Percentiles rank a stretch among this genome's conserved stretches.
phyloP scores from a whole-genome alignment of 2,113 vertebrate species.

The Rhinoderma darwinii region DNA sequence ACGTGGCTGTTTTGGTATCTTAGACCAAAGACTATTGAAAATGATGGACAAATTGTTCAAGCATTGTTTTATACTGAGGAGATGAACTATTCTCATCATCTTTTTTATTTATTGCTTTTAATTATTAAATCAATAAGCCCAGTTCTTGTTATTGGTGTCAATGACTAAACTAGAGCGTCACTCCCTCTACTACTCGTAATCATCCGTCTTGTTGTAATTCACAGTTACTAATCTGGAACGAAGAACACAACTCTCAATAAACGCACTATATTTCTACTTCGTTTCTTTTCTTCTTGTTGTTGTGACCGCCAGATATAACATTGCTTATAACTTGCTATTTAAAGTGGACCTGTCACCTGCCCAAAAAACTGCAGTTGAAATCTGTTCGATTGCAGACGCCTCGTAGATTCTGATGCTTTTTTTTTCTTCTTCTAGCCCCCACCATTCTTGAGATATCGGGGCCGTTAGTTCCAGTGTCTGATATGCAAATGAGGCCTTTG shows the following conservation, averaged over 20 bases:
- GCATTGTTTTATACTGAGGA: background rate
- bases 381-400: no score
- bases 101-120: constrained; percentile 38
- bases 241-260: background rate
- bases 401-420: no score
- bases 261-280: background rate
- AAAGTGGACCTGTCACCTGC: no score
- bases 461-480: no score
- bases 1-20: constrained; percentile 70
- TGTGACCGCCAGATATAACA: background rate
- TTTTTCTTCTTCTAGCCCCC: no score
- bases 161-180: background rate
- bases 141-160: background rate
- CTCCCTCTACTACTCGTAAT: background rate
- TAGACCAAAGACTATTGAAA: background rate
- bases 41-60: background rate
- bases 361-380: no score
- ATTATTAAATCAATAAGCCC: background rate
- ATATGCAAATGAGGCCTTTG: no score
- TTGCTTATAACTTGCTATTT: background rate
- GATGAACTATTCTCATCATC: background rate
- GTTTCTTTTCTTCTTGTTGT: background rate
- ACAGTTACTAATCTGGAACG: background rate
- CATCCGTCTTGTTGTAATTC: background rate
- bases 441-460: no score